These are phyloP conservation scores for Caranx ignobilis DNA, from an alignment of 2,113 vertebrate species.

Conservation along the genomic window DNA sequence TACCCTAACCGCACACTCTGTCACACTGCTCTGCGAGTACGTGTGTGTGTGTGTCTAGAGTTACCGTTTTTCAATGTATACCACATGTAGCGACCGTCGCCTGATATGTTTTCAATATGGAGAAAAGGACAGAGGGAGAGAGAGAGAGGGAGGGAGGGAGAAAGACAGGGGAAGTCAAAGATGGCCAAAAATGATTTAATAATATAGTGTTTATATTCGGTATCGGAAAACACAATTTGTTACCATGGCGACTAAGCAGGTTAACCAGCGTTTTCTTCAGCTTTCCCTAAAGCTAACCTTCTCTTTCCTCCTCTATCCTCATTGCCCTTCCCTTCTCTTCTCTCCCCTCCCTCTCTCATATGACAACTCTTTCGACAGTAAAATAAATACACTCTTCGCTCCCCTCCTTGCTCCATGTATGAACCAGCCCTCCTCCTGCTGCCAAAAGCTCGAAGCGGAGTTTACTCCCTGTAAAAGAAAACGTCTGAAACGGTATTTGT, in stretches of 20 bases:
- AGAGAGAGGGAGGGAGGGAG: constrained; percentile 24
- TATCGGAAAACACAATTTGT: constrained; percentile 59
- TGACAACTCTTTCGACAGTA: constrained; percentile 55
- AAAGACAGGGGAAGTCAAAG: constrained; percentile 26
- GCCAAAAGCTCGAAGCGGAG: constrained; percentile 63
- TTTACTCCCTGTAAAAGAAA: constrained; percentile 69
- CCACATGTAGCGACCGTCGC: constrained; percentile 71
- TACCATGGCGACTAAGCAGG: constrained; percentile 30
- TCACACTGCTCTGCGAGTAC: constrained; percentile 50
- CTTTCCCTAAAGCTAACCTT: constrained; percentile 46
- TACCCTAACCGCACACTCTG: constrained; percentile 71
- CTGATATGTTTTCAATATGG: constrained; percentile 77
- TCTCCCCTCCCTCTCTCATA: constrained; percentile 37
- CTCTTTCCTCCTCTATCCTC: constrained; percentile 27
- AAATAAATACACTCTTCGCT: constrained; percentile 61
- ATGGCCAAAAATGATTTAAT: constrained; percentile 40
- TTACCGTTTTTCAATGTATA: constrained; percentile 73
- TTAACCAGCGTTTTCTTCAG: neutral
- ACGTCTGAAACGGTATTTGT: constrained; percentile 70
- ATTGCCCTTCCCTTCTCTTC: constrained; percentile 36
- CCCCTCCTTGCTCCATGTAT: constrained; percentile 24
- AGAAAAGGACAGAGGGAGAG: constrained; percentile 30
- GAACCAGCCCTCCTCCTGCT: constrained; percentile 45
- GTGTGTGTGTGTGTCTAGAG: constrained; percentile 54
- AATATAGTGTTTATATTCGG: constrained; percentile 48